These are phyloP conservation scores for Euphydryas editha DNA, from an alignment of 2,888 invertebrate species.

Conservation along the genomic window DNA sequence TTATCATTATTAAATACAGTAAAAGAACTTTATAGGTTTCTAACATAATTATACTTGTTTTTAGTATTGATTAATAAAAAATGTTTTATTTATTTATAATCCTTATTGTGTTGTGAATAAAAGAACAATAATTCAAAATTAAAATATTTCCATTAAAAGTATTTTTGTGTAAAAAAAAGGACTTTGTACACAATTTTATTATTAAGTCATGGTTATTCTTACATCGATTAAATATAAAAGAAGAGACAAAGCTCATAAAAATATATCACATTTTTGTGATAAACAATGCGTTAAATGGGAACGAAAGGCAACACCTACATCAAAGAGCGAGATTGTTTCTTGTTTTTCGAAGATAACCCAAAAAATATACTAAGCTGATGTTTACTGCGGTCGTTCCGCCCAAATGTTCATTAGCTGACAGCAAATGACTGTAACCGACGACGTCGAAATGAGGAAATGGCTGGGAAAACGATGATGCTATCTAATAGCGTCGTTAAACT, in stretches of 20 bases:
- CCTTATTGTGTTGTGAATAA: no score
- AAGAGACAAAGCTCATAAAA: background rate
- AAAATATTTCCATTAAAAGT: no score
- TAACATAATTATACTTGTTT: no score
- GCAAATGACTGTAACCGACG: constrained; percentile 25
- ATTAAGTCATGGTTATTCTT: background rate
- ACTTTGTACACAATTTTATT: no score
- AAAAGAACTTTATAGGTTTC: no score
- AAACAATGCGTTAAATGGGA: background rate
- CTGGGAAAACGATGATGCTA: constrained; percentile 34
- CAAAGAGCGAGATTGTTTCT: background rate
- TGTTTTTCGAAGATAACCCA: constrained; percentile 19
- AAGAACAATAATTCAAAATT: no score
- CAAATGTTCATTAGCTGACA: constrained; percentile 32
- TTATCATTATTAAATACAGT: background rate
- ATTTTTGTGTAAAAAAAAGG: no score
- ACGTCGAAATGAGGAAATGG: constrained; percentile 32
- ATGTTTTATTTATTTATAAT: no score
- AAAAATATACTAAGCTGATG: constrained; percentile 23
- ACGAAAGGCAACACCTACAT: constrained; percentile 8
- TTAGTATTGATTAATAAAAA: no score
- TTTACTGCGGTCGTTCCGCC: constrained; percentile 23
- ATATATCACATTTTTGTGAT: background rate
- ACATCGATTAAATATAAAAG: background rate
- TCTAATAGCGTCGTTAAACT: constrained; percentile 29